Base-by-base conservation (phyloP, 2,888 invertebrate species). In the Hypena proboscidalis region DNA sequence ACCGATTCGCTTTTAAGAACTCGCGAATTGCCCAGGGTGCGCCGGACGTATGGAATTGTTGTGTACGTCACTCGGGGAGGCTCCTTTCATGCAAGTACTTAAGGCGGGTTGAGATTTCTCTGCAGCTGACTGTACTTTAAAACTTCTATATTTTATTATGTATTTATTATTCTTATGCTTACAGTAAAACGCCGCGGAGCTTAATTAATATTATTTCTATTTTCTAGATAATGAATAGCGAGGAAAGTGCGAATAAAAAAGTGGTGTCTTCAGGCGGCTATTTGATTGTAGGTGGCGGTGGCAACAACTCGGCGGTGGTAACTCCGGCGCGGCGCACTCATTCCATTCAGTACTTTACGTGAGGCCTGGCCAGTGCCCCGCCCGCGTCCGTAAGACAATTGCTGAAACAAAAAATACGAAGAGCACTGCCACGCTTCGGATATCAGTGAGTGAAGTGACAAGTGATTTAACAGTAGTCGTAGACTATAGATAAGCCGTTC, bases 211-310 rank as follows among this genome's bases (percentile, higher is more conserved):
- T 19, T 19, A 8, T 23, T 10, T 20, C n/a, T 1, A 15, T 9
- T 41, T 32, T 23, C 29, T 39, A 89, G 89, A 41, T 83, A 38
- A 54, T 82, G 46, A 80, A 49, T 58, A 82, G 63, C 44, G 87
- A 88, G 34, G 79, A 77, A 5, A 56, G 44, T 14, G 11, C 71
- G 2, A 56, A 63, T 29, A 87, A 89, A 69, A 88, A 88, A 55
- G 80, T 88, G 47, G 79, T 86, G 37, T 83, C 90, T 1, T 82
- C 90, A 0, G 90, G 90, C 31, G 90, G 90, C 1, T 90, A 87
- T 63, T 72, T 90, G 45, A 88, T 90, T 21, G 87, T 90, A 15
- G 89, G 89, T 17, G 67, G 71, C 3, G 45, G 59, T 10, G 49
- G 51, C 4, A 50, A 54, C 53, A 66, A 47, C 58, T 26, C 76